Percentiles rank a stretch among this genome's conserved stretches.
phyloP scores from a whole-genome alignment of 2,113 vertebrate genomes.

The Serilophus lunatus region DNA sequence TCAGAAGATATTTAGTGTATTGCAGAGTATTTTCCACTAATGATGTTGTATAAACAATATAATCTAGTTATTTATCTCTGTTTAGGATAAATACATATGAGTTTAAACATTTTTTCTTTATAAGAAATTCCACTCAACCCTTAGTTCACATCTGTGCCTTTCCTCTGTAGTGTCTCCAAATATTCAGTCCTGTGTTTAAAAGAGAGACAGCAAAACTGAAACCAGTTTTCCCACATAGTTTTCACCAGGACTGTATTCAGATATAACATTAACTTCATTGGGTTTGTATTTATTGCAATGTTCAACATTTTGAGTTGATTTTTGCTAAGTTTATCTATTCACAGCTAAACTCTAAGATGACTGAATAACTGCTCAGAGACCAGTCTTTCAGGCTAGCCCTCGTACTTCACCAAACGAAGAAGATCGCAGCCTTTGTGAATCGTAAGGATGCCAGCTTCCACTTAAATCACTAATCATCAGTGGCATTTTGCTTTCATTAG shows the following conservation, averaged over 20 bases:
- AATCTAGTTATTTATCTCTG: neutral
- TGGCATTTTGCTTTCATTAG: neutral
- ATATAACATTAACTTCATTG: rapidly evolving
- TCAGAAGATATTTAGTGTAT: neutral
- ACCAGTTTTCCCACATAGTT: neutral
- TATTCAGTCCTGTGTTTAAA: neutral
- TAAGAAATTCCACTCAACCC: neutral
- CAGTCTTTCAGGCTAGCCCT: neutral
- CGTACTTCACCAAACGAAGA: neutral
- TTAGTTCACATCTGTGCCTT: neutral
- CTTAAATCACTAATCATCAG: neutral
- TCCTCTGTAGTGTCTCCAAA: neutral
- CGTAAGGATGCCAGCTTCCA: neutral
- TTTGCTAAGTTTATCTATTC: neutral
- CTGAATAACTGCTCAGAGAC: neutral
- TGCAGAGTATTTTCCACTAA: neutral
- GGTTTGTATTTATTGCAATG: neutral
- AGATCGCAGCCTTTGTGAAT: neutral
- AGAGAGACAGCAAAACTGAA: neutral
- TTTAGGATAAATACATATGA: neutral
- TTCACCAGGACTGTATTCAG: neutral
- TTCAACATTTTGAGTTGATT: neutral
- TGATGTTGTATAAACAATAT: neutral
- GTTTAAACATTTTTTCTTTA: neutral
- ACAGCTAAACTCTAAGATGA: neutral